Percentiles rank a stretch among this genome's conserved stretches.
phyloP scores from a whole-genome alignment of 2,113 vertebrate genomes.

The Isurus oxyrinchus region DNA sequence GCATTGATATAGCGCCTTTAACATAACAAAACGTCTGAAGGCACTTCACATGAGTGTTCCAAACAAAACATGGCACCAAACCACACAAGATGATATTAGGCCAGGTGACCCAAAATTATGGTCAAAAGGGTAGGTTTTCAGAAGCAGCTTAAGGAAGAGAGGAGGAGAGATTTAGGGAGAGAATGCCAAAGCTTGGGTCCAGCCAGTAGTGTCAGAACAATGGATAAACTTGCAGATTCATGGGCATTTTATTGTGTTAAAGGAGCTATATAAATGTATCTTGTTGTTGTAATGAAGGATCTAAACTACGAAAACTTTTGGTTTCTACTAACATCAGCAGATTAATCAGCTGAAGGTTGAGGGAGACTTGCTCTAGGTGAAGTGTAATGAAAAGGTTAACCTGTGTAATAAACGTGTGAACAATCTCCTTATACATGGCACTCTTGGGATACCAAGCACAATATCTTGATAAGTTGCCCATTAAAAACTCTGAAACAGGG shows the following conservation, averaged over 20 bases:
- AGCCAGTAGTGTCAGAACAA: too few species aligned
- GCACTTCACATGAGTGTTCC: background rate
- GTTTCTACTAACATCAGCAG: too few species aligned
- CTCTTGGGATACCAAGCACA: background rate
- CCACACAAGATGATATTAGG: background rate
- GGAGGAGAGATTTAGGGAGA: background rate
- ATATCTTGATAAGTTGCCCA: background rate
- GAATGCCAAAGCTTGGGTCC: background rate
- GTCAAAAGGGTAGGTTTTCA: background rate
- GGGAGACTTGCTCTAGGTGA: background rate
- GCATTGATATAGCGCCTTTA: background rate
- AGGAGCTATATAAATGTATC: background rate
- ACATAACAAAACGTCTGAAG: background rate
- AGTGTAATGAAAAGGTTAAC: background rate
- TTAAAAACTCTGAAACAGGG: background rate
- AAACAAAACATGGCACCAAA: background rate
- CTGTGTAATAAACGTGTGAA: background rate
- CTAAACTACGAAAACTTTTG: background rate
- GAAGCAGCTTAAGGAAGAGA: background rate
- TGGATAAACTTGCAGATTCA: background rate
- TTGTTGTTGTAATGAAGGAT: background rate
- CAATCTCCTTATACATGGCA: background rate
- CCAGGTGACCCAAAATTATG: background rate
- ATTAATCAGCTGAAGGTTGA: background rate
- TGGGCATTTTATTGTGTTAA: background rate